Evolutionary conservation across 2,113 vertebrate species (phyloP).

Genomic region (Cisticola juncidis): DNA sequence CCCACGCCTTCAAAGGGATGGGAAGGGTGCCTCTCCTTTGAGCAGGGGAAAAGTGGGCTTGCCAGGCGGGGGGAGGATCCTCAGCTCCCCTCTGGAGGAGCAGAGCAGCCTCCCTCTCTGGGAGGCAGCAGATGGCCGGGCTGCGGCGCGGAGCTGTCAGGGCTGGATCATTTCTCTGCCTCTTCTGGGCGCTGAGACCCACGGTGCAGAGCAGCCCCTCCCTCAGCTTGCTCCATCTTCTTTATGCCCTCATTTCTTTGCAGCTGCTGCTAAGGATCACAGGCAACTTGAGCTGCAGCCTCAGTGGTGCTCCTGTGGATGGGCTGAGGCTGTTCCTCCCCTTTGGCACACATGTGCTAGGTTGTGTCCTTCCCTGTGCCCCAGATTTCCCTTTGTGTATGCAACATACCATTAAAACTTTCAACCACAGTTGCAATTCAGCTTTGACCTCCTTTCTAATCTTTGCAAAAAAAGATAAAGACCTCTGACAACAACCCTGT

Average conservation of each 20-base stretch:
- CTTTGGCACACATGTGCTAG: not conserved
- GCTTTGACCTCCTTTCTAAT: not conserved
- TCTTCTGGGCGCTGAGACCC: constrained; percentile 1
- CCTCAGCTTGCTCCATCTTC: not conserved
- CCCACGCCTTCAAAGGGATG: rapidly evolving
- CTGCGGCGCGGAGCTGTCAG: not conserved
- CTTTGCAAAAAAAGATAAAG: not conserved
- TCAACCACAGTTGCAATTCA: not conserved
- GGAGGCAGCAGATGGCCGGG: constrained; percentile 54
- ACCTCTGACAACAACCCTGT: not conserved
- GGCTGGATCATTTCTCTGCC: constrained; percentile 28
- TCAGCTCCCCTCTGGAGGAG: not conserved
- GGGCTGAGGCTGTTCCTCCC: not conserved
- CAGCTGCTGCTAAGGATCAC: constrained; percentile 41
- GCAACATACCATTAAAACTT: not conserved
- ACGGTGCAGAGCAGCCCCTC: constrained; percentile 20
- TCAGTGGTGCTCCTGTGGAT: not conserved
- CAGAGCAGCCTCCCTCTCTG: not conserved
- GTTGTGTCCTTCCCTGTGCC: not conserved
- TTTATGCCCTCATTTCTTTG: constrained; percentile 34
- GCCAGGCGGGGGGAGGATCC: not conserved
- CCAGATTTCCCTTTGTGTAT: not conserved
- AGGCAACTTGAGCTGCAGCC: constrained; percentile 7
- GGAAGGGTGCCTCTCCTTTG: not conserved
- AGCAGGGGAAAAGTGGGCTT: not conserved